phyloP scores from a whole-genome alignment of 2,797 vertebrate species.

The Enteromius thamalakanensis region DNA sequence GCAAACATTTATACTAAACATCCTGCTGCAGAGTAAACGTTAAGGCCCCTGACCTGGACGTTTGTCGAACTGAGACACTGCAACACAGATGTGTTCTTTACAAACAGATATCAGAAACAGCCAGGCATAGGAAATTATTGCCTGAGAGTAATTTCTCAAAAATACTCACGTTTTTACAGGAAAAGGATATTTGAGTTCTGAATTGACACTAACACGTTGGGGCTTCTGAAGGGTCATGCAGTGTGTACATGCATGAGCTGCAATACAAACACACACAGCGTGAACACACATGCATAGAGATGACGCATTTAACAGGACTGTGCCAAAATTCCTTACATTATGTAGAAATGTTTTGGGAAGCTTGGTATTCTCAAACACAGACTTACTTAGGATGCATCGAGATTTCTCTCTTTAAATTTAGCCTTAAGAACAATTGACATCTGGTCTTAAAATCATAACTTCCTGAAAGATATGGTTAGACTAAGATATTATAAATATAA shows the following conservation, averaged over 20 bases:
- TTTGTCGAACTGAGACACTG: background rate
- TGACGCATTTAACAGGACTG: background rate
- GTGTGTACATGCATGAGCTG: background rate
- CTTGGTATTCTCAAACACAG: background rate
- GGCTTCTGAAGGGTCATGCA: background rate
- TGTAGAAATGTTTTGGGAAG: background rate
- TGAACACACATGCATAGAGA: background rate
- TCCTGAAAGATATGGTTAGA: background rate
- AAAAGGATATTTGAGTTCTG: background rate
- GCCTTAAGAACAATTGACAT: background rate
- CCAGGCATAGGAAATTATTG: background rate
- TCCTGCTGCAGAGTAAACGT: conserved; percentile 20
- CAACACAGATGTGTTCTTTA: conserved; percentile 3
- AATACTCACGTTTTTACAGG: background rate
- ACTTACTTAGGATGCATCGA: background rate
- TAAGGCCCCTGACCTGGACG: background rate
- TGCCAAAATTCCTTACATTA: background rate
- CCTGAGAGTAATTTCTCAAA: background rate
- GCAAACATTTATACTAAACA: background rate
- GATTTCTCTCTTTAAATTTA: background rate
- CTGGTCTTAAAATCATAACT: background rate
- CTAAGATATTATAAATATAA: background rate
- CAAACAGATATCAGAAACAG: background rate
- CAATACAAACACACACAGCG: background rate
- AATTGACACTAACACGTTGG: background rate